Percentiles rank a stretch among this genome's conserved stretches.
These are phyloP conservation scores for Lepeophtheirus nordmannii DNA, from an alignment of 2,888 invertebrate genomes.

Conservation along the genomic window DNA sequence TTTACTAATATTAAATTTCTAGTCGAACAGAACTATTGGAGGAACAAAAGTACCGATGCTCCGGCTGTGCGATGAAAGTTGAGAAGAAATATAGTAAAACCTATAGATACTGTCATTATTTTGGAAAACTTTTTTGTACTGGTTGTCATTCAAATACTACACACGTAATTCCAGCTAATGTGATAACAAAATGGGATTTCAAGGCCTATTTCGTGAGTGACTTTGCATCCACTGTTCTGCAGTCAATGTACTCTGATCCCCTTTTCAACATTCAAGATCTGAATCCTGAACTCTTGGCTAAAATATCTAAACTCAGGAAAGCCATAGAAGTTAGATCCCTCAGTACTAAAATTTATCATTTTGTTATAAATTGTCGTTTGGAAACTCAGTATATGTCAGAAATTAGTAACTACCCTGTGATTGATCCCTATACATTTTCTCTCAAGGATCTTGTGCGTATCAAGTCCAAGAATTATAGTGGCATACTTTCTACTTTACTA, in stretches of 20 bases:
- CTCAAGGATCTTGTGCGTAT: constrained; percentile 6
- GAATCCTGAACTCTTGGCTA: constrained; percentile 46
- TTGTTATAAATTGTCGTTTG: not conserved
- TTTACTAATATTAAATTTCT: not conserved
- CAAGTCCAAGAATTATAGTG: not conserved
- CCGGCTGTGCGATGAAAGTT: constrained; percentile 68
- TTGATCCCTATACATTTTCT: constrained; percentile 8
- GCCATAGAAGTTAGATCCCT: not conserved
- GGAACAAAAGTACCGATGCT: constrained; percentile 60
- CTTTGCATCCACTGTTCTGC: constrained; percentile 57
- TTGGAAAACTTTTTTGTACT: constrained; percentile 61
- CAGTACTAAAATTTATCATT: not conserved
- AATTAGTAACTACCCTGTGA: constrained; percentile 6
- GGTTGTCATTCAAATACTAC: constrained; percentile 66
- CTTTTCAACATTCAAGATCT: constrained; percentile 56
- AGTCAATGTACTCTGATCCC: constrained; percentile 59
- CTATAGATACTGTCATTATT: constrained; percentile 45
- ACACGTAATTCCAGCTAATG: constrained; percentile 45
- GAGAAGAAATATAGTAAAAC: constrained; percentile 52
- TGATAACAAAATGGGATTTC: constrained; percentile 47
- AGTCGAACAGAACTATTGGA: constrained; percentile 38
- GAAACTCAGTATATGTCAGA: constrained; percentile 2
- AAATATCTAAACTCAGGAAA: not conserved
- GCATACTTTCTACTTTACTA: not conserved
- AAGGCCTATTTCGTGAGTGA: constrained; percentile 58